Evolutionary conservation across 64 coral and sea anemone species (phyloP), one percentile per base, ranked within the genome.

Genomic region (Acropora yongei): DNA sequence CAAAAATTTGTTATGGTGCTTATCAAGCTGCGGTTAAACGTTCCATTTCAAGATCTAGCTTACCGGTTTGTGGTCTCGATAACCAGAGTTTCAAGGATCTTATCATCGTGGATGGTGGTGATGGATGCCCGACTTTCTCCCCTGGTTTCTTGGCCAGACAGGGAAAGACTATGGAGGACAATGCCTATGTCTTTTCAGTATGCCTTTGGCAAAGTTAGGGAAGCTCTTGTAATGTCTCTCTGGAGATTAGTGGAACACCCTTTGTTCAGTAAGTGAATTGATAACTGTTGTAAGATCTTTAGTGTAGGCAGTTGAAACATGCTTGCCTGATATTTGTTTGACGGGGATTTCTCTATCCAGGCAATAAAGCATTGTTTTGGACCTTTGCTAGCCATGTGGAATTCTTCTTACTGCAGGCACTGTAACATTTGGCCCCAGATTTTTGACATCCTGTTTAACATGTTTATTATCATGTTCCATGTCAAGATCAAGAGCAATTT

Each of bases 381-480:
- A 63, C 58, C 10, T 8, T 63, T 14, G 58, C n/a, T n/a, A n/a
- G n/a, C n/a, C n/a, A n/a, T n/a, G n/a, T n/a, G n/a, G n/a, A n/a
- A n/a, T n/a, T n/a, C n/a, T n/a, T 13, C 9, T 13, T 13, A 63
- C 58, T 63, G 58, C 11, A 8, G 0, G 10, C 14, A 13, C 9
- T 13, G 58, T 63, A 13, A 63, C 58, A 63, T 63, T 63, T 63
- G 9, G 6, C 14, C 14, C 14, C 10, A 63, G 58, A 13, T 63
- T 8, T 13, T 63, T 63, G 9, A 63, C 58, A 13, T 63, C 58
- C 18, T 89, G 48, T 41, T 94, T 94, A 13, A 94, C 19, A 65
- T 10, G 73, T 6, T 89, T 94, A 55, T 94, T 94, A 0, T 87
- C 67, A 81, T 91, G 89, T 81, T 95, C 93, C 2, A 95, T 50